Evolutionary conservation across 2,888 invertebrate species (phyloP), one percentile per base, ranked within the genome.

Genomic region (Yponomeuta sedellus): DNA sequence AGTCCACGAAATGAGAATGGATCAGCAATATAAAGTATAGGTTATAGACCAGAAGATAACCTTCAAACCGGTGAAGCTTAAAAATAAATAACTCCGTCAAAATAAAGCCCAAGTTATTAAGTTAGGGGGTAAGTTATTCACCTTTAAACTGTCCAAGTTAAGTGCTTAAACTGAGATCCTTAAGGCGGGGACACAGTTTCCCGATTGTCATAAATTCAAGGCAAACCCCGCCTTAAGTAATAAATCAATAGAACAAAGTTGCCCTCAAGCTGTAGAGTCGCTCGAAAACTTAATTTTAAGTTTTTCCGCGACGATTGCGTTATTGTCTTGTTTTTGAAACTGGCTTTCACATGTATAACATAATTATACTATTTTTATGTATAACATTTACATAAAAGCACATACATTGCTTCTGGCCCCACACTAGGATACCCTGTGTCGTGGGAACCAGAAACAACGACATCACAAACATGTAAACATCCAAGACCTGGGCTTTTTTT

Each of bases 201-300:
- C 28, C 57, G 64, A 39, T 75, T 75, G 81, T 82, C 85, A 82
- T 85, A 85, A 85, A 84, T 83, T 80, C 71, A 69, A 71, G 68
- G 71, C 19, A 72, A 72, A 71, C 70, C 74, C 76, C 81, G 78
- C 79, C 78, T 77, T 70, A 69, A 67, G 77, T 77, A 75, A 81
- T 83, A 78, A 79, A 79, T 81, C 81, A 79, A 78, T 79, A 68
- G 78, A 66, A 75, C 73, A 76, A 69, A 1, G 34, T n/a, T 34
- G 22, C n/a, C 40, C 20, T 44, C 16, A 5, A 16, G 22, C 22
- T 10, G 40, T 64, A 16, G 64, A 64, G 64, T 64, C 2, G 52
- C 28, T 11, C 12, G 12, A 2, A 10, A 16, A 10, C 11, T 58
- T 58, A 10, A 20, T 2, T n/a, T 57, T 19, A 19, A n/a, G 3